Base-by-base conservation (phyloP, 2,888 invertebrate species). In the Dorcus parallelipipedus region DNA sequence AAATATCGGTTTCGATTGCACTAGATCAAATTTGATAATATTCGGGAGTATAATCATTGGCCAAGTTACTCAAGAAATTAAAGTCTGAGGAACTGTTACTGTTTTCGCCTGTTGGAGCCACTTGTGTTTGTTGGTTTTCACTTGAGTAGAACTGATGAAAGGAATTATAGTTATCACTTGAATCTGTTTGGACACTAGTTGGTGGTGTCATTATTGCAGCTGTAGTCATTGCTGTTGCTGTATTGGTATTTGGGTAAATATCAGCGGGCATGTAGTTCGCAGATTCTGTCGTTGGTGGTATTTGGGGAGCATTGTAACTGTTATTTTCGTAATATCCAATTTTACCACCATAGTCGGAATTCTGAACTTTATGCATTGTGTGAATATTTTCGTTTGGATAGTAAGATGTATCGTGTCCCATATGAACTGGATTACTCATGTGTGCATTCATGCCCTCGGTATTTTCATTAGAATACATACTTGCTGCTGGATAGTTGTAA, bases 31-130 rank as follows among this genome's bases (percentile, higher is more conserved):
- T 83, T 76, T 87, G 86, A 75, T 95, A 95, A 78, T 95, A 95
- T 78, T 95, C 95, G 7, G 94, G 94, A 17, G 91, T 92, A 77
- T 94, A 95, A 77, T 95, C 95, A 77, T 93, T 95, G 64, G 94
- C 93, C 73, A 95, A 82, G 77, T 92, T 95, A 79, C 93, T 93
- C 63, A 95, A 84, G 77, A 95, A 95, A 78, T 95, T 95, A 79
- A 95, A 95, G 79, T 95, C 95, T 38, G 94, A 93, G n/a, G 93
- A 93, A 75, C 91, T 92, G 76, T 93, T 93, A 69, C 91, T 92
- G 79, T 92, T 92, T 71, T 93, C 92, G 50, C 89, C 86, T 20
- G 84, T 77, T 42, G 79, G 74, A 43, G 76, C 70, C 64, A 72
- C 62, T 54, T 72, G 69, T 38, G 67, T 68, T 61, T 72, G 73